A percentile compares a stretch with the other conserved stretches of the same genome.
These are phyloP conservation scores for Solenopsis fugax DNA, from an alignment of 1,140 invertebrate genomes.

Conservation along the genomic window DNA sequence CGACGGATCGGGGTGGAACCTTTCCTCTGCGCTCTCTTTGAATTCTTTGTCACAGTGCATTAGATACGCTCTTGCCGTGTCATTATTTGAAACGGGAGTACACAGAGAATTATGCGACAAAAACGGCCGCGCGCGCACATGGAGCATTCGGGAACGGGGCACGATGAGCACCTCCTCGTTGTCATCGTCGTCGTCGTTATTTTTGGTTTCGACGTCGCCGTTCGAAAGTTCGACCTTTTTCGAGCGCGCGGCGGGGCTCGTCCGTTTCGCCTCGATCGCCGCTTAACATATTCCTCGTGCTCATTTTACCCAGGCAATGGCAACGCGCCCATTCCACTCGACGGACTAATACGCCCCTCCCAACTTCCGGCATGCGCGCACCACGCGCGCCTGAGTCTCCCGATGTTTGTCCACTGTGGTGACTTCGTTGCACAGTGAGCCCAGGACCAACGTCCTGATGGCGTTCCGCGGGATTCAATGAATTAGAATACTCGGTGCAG, in stretches of 20 bases:
- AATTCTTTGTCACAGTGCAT: conserved; percentile 69
- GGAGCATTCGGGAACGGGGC: conserved; percentile 34
- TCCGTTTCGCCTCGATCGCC: conserved; percentile 49
- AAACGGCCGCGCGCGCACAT: conserved; percentile 31
- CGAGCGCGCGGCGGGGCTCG: conserved; percentile 16
- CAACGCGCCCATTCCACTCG: conserved; percentile 46
- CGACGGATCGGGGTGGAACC: conserved; percentile 54
- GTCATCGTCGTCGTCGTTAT: conserved; percentile 34
- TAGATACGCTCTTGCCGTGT: conserved; percentile 65
- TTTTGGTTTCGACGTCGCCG: conserved; percentile 21
- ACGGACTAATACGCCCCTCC: conserved; percentile 41
- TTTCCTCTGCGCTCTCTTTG: conserved; percentile 62
- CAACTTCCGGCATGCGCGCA: conserved; percentile 54
- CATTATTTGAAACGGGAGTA: conserved; percentile 59
- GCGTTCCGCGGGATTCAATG: conserved; percentile 61
- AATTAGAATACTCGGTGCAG: conserved; percentile 67
- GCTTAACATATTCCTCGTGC: conserved; percentile 46
- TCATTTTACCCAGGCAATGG: conserved; percentile 52
- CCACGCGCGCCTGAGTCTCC: conserved; percentile 21
- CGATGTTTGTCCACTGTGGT: conserved; percentile 64
- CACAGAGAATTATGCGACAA: conserved; percentile 63
- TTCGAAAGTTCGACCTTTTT: conserved; percentile 54
- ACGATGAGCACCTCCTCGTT: conserved; percentile 27
- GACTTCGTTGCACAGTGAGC: conserved; percentile 52
- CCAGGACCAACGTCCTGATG: conserved; percentile 7